phyloP scores from a whole-genome alignment of 1,140 invertebrate genomes.

The Wasmannia auropunctata region DNA sequence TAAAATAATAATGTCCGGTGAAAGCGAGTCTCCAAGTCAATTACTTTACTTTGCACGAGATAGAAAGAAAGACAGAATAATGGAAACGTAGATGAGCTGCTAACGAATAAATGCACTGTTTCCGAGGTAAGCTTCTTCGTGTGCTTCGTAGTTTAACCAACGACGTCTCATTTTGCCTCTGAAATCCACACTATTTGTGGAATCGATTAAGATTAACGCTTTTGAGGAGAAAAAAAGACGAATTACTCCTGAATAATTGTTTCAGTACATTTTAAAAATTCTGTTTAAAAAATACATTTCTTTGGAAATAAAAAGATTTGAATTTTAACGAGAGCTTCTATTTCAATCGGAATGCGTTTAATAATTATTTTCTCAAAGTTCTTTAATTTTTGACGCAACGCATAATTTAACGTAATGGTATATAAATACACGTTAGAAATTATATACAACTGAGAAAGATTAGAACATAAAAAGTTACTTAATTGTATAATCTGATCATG shows the following conservation, averaged over 20 bases:
- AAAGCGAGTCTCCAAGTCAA: constrained; percentile 18
- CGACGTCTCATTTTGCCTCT: constrained; percentile 49
- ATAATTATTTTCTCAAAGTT: background rate
- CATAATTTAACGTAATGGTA: background rate
- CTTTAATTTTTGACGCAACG: background rate
- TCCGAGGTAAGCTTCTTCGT: constrained; percentile 71
- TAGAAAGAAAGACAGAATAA: no score
- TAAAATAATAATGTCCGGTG: constrained; percentile 51
- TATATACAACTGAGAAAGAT: background rate
- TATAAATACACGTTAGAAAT: background rate
- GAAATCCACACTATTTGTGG: constrained; percentile 24
- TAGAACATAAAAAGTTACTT: background rate
- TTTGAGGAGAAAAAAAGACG: background rate
- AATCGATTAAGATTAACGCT: background rate
- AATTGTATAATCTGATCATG: background rate
- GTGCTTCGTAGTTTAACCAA: constrained; percentile 66
- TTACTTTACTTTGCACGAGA: constrained; percentile 61
- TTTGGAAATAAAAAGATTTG: background rate
- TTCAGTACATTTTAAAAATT: background rate
- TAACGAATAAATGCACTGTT: constrained; percentile 62
- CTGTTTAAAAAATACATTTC: background rate
- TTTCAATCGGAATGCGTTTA: background rate
- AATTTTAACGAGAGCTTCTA: background rate
- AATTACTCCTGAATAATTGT: background rate
- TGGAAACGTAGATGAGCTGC: constrained; percentile 41